Evolutionary conservation across 2,888 invertebrate species (phyloP).

Genomic region (Sphaeridia pumilis): DNA sequence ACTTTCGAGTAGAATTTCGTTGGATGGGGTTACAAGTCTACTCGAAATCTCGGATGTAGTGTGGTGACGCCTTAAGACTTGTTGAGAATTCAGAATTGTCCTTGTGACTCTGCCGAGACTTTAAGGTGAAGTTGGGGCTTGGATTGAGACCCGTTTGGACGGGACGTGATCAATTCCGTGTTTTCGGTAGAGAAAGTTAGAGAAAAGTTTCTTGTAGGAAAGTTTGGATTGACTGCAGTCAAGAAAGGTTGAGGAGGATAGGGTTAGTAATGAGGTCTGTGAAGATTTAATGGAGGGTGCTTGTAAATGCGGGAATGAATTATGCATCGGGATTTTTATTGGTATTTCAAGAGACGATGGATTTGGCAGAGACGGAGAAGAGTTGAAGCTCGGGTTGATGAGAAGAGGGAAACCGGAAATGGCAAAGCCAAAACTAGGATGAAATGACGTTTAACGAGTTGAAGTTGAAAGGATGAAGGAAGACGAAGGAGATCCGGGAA

Average conservation of each 20-base stretch:
- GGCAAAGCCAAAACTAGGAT: background rate
- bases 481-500: background rate
- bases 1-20: too few species aligned
- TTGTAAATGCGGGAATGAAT: conserved; percentile 23
- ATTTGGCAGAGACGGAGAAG: background rate
- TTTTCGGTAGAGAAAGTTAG: too few species aligned
- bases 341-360: background rate
- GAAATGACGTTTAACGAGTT: background rate
- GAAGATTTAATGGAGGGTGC: conserved; percentile 26
- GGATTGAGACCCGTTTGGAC: too few species aligned
- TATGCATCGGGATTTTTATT: conserved; percentile 17
- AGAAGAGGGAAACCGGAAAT: background rate
- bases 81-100: background rate
- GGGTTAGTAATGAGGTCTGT: background rate
- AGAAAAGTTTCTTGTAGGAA: too few species aligned
- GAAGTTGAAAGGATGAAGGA: background rate
- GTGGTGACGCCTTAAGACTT: too few species aligned
- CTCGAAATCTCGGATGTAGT: too few species aligned
- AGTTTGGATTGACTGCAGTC: background rate
- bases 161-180: too few species aligned
- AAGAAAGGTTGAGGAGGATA: background rate
- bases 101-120: background rate
- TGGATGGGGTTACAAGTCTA: too few species aligned
- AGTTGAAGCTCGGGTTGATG: background rate
- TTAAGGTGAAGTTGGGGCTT: background rate